A percentile compares a stretch with the other conserved stretches of the same genome.
Conservation (phyloP, 2,797 vertebrate species). For the Cottoperca gobio region DNA sequence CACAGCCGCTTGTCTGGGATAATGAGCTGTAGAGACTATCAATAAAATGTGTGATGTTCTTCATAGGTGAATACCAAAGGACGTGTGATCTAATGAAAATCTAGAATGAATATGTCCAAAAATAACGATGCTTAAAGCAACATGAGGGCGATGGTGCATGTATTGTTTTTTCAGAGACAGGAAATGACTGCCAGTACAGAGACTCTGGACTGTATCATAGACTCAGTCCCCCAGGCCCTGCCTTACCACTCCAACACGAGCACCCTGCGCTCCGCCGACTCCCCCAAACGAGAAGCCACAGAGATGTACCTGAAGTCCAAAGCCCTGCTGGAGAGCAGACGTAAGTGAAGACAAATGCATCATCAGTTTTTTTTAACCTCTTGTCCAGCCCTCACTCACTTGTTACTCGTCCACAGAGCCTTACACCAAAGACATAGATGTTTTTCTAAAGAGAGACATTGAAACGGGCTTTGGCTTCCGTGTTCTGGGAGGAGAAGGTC, state of each 20-base stretch:
- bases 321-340: constrained; percentile 95
- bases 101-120: not conserved
- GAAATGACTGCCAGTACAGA: constrained; percentile 90
- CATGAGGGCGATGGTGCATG: not conserved
- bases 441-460: constrained; percentile 96
- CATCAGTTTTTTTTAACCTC: not conserved
- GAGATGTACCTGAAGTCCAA: constrained; percentile 98
- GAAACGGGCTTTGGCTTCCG: constrained; percentile 98
- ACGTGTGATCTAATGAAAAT: constrained; percentile 8
- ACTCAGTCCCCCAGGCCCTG: constrained; percentile 88
- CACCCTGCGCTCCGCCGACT: constrained; percentile 85
- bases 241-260: constrained; percentile 90
- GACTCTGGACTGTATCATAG: constrained; percentile 77
- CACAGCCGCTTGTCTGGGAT: constrained; percentile 44
- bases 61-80: constrained; percentile 23
- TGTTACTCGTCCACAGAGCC: constrained; percentile 84
- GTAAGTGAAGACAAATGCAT: constrained; percentile 82
- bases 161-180: constrained; percentile 81
- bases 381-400: not conserved
- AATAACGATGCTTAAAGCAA: not conserved
- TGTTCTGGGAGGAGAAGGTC: constrained; percentile 96
- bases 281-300: constrained; percentile 92
- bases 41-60: constrained; percentile 32
- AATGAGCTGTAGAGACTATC: constrained; percentile 43
- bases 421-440: constrained; percentile 96